phyloP scores from a whole-genome alignment of 2,888 invertebrate species.

The Campaea margaritaria region DNA sequence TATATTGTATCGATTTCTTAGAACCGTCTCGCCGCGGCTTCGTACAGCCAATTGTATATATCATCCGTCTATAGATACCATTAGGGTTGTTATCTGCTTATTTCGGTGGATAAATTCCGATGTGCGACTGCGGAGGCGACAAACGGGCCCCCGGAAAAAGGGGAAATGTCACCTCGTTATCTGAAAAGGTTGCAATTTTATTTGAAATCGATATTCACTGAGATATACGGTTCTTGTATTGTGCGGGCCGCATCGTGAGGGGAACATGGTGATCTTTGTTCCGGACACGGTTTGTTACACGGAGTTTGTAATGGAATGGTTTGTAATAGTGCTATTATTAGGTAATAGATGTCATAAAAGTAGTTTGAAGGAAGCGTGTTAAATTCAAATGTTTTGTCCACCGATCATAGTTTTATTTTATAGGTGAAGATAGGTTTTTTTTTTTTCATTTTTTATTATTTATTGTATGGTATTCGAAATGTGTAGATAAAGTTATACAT shows the following conservation, averaged over 20 bases:
- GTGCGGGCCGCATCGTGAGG: slow-evolving; percentile 51
- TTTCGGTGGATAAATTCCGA: slow-evolving; percentile 83
- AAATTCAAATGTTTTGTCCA: no score
- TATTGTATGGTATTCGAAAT: no score
- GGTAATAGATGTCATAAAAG: background rate
- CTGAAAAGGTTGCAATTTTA: slow-evolving; percentile 85
- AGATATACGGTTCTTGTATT: slow-evolving; percentile 65
- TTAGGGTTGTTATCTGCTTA: slow-evolving; percentile 83
- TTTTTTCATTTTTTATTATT: no score
- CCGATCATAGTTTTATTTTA: no score
- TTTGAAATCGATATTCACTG: slow-evolving; percentile 84
- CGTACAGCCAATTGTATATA: slow-evolving; percentile 61
- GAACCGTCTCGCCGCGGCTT: slow-evolving; percentile 32
- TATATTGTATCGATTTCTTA: slow-evolving; percentile 36
- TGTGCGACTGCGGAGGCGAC: slow-evolving; percentile 69
- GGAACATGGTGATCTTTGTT: slow-evolving; percentile 48
- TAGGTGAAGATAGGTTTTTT: no score
- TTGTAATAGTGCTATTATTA: background rate
- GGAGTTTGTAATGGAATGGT: background rate
- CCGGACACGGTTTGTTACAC: slow-evolving; percentile 8
- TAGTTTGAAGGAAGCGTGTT: no score
- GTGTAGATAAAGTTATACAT: no score
- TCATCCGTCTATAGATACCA: slow-evolving; percentile 62
- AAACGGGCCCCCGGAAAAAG: slow-evolving; percentile 73
- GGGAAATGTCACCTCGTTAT: slow-evolving; percentile 84